Base-by-base conservation (phyloP, 2,888 invertebrate genomes). In the Leucoptera coffeella region DNA sequence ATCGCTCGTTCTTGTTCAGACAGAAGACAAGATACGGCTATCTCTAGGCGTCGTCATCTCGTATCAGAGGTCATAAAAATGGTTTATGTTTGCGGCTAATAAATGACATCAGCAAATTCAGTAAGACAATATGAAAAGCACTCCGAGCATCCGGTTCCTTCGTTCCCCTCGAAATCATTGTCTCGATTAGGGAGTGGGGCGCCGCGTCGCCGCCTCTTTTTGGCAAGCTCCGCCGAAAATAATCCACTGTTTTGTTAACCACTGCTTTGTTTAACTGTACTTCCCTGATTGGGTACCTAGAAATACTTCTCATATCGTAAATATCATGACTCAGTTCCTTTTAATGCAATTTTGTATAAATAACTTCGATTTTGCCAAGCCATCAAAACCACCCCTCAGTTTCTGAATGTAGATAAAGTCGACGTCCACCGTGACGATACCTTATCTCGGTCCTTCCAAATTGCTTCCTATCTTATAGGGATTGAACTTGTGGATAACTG, bases 1-100 rank as follows among this genome's bases (percentile, higher is more conserved):
- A 67, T 67, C 43, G 51, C 42, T 43, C 49, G 50, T 47, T 54
- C 55, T 52, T 53, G 58, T 59, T 56, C 46, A 45, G 39, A 42
- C 46, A 48, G 49, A 48, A 50, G 51, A 47, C 51, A 35, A 38
- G 38, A 48, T 43, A 41, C 49, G 51, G 53, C 56, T 55, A 57
- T 49, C 41, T 39, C 43, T 42, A 45, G 41, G 45, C 48, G 42
- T 41, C 36, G 30, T 42, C 35, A 9, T 17, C 56, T 58, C 54
- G 61, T 65, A 69, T 69, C 65, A 50, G 49, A 49, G 45, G 45
- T 56, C 49, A 67, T 69, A 69, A 69, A 69, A 65, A 67, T 69
- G 65, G 64, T 67, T 67, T 69, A 69, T 69, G 65, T 62, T 65
- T 60, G 53, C 55, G 58, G 59, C 67, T 67, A 69, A 69, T 69